phyloP scores from a whole-genome alignment of 2,888 invertebrate species.

The Acleris holmiana region DNA sequence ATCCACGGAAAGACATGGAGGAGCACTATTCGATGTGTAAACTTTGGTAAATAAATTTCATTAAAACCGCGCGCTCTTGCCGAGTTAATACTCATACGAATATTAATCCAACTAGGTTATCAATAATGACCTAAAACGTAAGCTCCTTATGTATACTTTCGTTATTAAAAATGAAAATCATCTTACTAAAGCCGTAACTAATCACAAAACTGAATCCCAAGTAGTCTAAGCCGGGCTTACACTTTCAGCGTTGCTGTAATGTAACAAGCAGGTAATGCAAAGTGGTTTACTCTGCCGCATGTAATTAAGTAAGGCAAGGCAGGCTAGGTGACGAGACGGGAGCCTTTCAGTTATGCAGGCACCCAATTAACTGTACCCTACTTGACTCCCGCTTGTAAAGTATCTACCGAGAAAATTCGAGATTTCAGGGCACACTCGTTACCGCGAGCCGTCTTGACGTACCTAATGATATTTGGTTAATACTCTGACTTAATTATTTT shows the following conservation, averaged over 20 bases:
- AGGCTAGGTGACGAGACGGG: constrained; percentile 26
- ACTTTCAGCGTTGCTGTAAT: constrained; percentile 5
- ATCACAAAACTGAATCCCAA: constrained; percentile 1
- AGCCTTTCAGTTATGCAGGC: constrained; percentile 15
- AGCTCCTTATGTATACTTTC: no score
- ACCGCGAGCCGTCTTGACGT: not conserved
- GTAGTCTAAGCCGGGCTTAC: constrained; percentile 3
- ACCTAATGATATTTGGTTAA: not conserved
- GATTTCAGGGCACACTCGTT: not conserved
- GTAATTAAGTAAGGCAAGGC: constrained; percentile 31
- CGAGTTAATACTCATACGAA: no score
- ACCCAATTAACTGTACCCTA: constrained; percentile 23
- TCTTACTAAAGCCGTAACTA: not conserved
- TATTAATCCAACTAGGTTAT: no score
- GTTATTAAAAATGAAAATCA: no score
- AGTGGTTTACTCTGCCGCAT: constrained; percentile 28
- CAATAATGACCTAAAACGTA: not conserved
- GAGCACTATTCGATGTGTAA: no score
- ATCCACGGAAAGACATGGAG: no score
- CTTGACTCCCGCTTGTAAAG: constrained; percentile 14
- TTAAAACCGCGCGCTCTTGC: no score
- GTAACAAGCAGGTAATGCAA: constrained; percentile 26
- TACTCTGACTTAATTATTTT: not conserved
- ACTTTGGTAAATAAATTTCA: no score
- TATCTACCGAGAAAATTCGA: constrained; percentile 7